phyloP scores from a whole-genome alignment of 2,888 invertebrate genomes.

The Cremastobaeus sp. region DNA sequence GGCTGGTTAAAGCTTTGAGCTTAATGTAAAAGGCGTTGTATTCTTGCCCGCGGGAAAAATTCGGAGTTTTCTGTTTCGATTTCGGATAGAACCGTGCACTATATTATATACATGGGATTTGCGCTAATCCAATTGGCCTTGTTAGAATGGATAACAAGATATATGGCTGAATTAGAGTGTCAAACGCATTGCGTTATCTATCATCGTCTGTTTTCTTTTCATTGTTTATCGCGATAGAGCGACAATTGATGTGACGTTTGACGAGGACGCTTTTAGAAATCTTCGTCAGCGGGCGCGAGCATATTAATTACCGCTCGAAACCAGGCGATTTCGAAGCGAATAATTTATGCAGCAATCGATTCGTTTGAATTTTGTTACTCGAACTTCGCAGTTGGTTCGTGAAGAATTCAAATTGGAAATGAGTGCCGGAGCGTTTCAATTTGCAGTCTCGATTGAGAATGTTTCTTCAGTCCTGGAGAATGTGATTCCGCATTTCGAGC shows the following conservation, averaged over 20 bases:
- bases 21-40: slow-evolving; percentile 45
- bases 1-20: slow-evolving; percentile 54
- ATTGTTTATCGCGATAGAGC: too few species aligned
- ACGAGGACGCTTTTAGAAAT: too few species aligned
- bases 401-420: slow-evolving; percentile 44
- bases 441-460: slow-evolving; percentile 24
- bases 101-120: slow-evolving; percentile 58
- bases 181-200: slow-evolving; percentile 29
- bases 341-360: slow-evolving; percentile 26
- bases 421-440: slow-evolving; percentile 23
- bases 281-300: not conserved
- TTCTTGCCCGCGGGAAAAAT: slow-evolving; percentile 48
- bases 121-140: slow-evolving; percentile 50
- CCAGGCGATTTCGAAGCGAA: slow-evolving; percentile 22
- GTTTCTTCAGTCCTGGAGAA: slow-evolving; percentile 2
- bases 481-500: slow-evolving; percentile 10
- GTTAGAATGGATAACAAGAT: slow-evolving; percentile 48
- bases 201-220: slow-evolving; percentile 20
- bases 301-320: slow-evolving; percentile 21
- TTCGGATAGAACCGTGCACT: slow-evolving; percentile 52
- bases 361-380: slow-evolving; percentile 36
- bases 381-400: slow-evolving; percentile 11
- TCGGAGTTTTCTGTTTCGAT: slow-evolving; percentile 41
- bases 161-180: slow-evolving; percentile 48
- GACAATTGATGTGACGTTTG: too few species aligned